A percentile compares a stretch with the other conserved stretches of the same genome.
Evolutionary conservation across 1,140 invertebrate species (phyloP).

Genomic region (Himalopsyche phryganea): DNA sequence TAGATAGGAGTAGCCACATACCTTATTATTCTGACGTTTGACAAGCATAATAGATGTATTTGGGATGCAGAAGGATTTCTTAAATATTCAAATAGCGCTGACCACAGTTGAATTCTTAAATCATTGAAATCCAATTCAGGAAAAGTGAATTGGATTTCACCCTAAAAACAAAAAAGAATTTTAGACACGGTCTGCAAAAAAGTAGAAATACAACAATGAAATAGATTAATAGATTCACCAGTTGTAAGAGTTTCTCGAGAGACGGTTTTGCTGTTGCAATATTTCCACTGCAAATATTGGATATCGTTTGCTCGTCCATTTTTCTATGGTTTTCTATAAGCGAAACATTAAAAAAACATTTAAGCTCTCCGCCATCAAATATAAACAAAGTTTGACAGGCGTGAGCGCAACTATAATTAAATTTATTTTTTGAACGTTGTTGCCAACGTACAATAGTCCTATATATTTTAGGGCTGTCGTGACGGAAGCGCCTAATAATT

Average conservation of each 20-base stretch:
- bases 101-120: conserved; percentile 43
- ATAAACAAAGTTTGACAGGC: not conserved
- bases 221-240: conserved; percentile 11
- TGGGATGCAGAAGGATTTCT: conserved; percentile 38
- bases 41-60: conserved; percentile 43
- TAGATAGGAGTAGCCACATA: conserved; percentile 11
- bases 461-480: no score
- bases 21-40: conserved; percentile 47
- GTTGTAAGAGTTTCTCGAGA: conserved; percentile 20
- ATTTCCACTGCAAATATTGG: conserved; percentile 11
- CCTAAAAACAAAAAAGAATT: conserved; percentile 39
- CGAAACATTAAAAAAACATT: no score
- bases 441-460: no score
- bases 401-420: not conserved
- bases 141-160: conserved; percentile 44
- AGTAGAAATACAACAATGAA: conserved; percentile 9
- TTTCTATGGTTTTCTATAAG: not conserved
- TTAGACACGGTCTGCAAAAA: not conserved
- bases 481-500: no score
- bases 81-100: conserved; percentile 45
- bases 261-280: conserved; percentile 1
- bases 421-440: no score
- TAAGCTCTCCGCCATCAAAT: no score
- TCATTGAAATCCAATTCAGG: conserved; percentile 41
- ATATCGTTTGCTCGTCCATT: conserved; percentile 19